These are phyloP conservation scores for Prosapia bicincta DNA, from an alignment of 2,888 invertebrate genomes.

Conservation along the genomic window DNA sequence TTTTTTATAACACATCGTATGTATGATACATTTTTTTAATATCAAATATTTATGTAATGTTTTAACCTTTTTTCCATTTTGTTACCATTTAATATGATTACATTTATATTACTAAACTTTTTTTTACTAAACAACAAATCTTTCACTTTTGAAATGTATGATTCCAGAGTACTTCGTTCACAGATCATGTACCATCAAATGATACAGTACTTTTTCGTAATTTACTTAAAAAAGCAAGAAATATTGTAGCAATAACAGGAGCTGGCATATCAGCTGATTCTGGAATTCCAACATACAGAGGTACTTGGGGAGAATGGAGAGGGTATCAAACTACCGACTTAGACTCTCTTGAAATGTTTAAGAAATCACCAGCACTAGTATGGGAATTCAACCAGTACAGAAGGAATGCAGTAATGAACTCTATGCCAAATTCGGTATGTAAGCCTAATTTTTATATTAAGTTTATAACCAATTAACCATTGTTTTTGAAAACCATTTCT, in stretches of 20 bases:
- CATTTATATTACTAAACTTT: no score
- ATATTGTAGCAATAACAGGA: background rate
- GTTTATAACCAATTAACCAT: no score
- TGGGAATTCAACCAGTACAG: background rate
- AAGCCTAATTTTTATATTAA: no score
- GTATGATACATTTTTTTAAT: no score
- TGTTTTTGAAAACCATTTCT: no score
- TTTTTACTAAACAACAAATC: no score
- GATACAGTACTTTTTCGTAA: background rate
- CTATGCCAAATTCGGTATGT: background rate
- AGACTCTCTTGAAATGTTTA: background rate
- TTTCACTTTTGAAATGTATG: no score
- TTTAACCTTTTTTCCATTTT: no score
- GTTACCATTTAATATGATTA: no score
- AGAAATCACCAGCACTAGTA: background rate
- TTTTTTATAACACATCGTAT: no score
- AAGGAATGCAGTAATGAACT: background rate
- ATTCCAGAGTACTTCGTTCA: background rate
- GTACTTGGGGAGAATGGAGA: background rate
- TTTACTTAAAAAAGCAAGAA: background rate
- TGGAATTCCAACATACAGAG: background rate
- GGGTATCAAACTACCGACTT: background rate
- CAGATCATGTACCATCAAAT: background rate
- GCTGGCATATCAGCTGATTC: background rate
- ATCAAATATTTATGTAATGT: no score